Conservation (phyloP, 2,888 invertebrate species). For the Beris morrisii region DNA sequence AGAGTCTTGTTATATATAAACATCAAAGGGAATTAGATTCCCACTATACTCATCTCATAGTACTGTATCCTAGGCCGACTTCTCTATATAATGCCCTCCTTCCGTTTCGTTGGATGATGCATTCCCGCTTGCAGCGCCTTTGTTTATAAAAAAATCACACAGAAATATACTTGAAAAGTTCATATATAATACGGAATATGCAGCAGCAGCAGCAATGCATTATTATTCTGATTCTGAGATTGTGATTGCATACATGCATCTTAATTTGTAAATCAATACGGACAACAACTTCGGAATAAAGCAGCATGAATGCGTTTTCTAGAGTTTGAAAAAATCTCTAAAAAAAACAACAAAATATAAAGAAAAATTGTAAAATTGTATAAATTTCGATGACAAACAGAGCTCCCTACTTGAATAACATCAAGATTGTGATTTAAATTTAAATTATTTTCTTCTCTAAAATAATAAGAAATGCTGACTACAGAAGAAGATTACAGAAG, state of each 20-base stretch:
- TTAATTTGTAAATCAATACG: slow-evolving; percentile 36
- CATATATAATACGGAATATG: slow-evolving; percentile 30
- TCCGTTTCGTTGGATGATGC: neutral
- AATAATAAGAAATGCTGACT: no score
- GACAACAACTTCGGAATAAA: neutral
- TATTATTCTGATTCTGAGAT: slow-evolving; percentile 33
- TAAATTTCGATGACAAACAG: no score
- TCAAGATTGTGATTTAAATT: no score
- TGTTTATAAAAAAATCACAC: slow-evolving; percentile 25
- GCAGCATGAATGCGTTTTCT: slow-evolving; percentile 1
- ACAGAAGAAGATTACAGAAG: no score
- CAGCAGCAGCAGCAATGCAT: slow-evolving; percentile 7
- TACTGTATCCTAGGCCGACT: neutral
- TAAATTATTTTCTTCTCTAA: no score
- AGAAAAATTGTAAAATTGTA: no score
- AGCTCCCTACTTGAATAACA: no score
- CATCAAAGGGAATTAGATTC: slow-evolving; percentile 39
- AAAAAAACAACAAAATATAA: no score
- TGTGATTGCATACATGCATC: slow-evolving; percentile 35
- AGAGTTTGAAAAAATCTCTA: no score
- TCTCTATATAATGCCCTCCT: neutral
- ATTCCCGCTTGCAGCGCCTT: slow-evolving; percentile 7
- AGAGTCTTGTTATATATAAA: slow-evolving; percentile 34
- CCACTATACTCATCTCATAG: slow-evolving; percentile 28
- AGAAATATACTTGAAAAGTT: slow-evolving; percentile 29